These are phyloP conservation scores for Eleutherodactylus coqui DNA, from an alignment of 2,797 vertebrate genomes.

Conservation along the genomic window DNA sequence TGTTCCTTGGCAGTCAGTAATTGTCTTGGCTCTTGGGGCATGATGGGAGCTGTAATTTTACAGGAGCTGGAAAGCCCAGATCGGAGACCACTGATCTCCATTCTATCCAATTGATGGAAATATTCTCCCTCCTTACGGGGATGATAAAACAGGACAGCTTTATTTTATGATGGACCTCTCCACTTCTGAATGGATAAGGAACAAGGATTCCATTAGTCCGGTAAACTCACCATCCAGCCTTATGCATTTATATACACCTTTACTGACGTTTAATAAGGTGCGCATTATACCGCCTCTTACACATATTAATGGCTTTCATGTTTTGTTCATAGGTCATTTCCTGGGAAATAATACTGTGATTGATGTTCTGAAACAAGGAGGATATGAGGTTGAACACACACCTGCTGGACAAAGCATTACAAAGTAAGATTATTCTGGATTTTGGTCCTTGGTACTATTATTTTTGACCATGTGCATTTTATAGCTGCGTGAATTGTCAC, in stretches of 20 bases:
- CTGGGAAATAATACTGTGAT: slow-evolving; percentile 97
- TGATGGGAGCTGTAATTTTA: too few species aligned
- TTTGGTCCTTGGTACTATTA: not conserved
- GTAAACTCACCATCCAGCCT: not conserved
- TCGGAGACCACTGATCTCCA: too few species aligned
- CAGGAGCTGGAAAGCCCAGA: too few species aligned
- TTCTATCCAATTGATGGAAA: too few species aligned
- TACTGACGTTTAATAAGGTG: not conserved
- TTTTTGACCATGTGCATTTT: not conserved
- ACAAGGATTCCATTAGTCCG: not conserved
- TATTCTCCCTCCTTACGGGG: too few species aligned
- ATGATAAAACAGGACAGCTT: not conserved
- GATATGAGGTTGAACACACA: slow-evolving; percentile 91
- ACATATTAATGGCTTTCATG: slow-evolving; percentile 56
- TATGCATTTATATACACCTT: not conserved
- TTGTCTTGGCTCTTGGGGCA: too few species aligned
- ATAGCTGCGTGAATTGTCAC: not conserved
- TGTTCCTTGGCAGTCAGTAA: too few species aligned
- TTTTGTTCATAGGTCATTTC: slow-evolving; percentile 89
- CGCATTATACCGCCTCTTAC: not conserved
- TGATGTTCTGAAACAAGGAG: slow-evolving; percentile 91
- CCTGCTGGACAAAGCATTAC: slow-evolving; percentile 81
- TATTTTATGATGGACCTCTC: not conserved
- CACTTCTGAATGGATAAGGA: not conserved
- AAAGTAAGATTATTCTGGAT: slow-evolving; percentile 79